Evolutionary conservation across 1,140 invertebrate genomes (phyloP), one percentile per base, ranked within the genome.

Genomic region (Bradynema listronoti): DNA sequence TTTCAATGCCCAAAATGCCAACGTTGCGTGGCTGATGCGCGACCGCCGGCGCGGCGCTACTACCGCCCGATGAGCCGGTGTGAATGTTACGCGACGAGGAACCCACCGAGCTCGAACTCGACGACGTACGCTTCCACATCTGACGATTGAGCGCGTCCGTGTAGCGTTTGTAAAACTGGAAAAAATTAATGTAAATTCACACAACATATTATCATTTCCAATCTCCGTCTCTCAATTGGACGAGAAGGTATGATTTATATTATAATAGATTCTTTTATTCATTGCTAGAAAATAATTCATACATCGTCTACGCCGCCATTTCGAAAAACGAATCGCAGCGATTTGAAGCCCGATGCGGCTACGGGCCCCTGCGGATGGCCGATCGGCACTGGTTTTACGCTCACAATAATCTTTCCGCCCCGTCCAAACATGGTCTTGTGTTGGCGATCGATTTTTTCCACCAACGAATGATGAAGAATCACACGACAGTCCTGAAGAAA

Each of bases 1-100:
- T 84, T 80, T 98, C 92, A 75, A 97, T 97, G 9, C 92, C 92
- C 53, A 90, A 87, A 73, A 97, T 96, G 46, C 93, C 93, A 47
- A 86, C 86, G 66, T 50, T 54, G 24, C 59, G 46, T 56, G 47
- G 36, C 34, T n/a, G n/a, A n/a, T 53, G 41, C 42, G 19, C 30
- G 1, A 67, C 39, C 9, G 63, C 34, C 22, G 41, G 41, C 1
- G 34, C 16, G 19, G 33, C 16, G 11, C 25, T 33, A 14, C 36
- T 24, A 32, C 19, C 63, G 30, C 41, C 33, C 9, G 24, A 46
- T 16, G 42, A 29, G 25, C 39, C 57, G 6, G 56, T 49, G 34
- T 54, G 64, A 27, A 47, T 54, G 19, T 72, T 60, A 39, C 71
- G 64, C 46, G 58, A 66, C 27, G 60, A 49, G 29, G 68, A 73